Evolutionary conservation across 2,797 vertebrate species (phyloP).

Genomic region (Morus bassanus): DNA sequence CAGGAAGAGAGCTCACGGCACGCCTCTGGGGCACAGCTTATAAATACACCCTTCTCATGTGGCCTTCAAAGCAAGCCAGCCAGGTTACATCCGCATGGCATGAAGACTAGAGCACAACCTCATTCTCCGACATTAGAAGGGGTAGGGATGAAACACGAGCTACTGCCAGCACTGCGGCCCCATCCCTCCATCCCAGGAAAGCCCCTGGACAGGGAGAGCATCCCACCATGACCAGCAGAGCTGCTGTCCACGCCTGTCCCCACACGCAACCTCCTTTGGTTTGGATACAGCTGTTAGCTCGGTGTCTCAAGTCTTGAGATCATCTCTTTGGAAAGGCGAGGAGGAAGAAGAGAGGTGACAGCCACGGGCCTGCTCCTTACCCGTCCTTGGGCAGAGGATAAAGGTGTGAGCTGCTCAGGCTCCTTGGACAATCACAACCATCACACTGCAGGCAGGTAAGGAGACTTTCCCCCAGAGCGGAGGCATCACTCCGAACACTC

Average conservation of each 20-base stretch:
- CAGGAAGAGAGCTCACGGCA: neutral
- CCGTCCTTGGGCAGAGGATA: fast-evolving
- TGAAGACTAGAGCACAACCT: neutral
- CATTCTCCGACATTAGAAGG: neutral
- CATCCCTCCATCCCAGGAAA: neutral
- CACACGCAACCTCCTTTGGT: neutral
- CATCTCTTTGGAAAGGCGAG: neutral
- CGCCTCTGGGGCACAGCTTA: fast-evolving
- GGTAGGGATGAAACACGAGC: fast-evolving
- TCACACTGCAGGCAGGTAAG: neutral
- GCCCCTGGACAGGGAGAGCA: fast-evolving
- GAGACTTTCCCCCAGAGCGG: fast-evolving
- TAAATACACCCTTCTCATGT: neutral
- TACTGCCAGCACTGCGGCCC: fast-evolving
- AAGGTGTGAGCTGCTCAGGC: neutral
- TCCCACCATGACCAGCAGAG: fast-evolving
- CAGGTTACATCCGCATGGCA: fast-evolving
- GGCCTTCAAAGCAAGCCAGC: neutral
- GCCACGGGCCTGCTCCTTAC: neutral
- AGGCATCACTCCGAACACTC: neutral
- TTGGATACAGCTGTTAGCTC: neutral
- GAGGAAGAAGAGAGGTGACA: neutral
- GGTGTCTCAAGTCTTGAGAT: neutral
- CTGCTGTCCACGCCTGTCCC: fast-evolving
- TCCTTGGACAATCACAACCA: neutral